These are phyloP conservation scores for Leptothorax acervorum DNA, from an alignment of 2,888 invertebrate genomes.

Conservation along the genomic window DNA sequence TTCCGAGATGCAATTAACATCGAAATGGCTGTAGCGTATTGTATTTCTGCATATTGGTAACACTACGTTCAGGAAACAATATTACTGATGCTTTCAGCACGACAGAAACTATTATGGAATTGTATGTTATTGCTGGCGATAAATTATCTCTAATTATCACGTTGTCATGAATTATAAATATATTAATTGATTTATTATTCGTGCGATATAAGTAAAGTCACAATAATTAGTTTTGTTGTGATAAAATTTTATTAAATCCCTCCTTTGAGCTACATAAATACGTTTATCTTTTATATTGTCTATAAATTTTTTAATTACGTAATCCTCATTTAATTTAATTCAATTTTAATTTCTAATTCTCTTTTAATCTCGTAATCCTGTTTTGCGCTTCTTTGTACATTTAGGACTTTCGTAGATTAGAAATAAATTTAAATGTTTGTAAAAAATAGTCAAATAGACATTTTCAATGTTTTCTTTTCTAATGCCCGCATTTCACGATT, in stretches of 20 bases:
- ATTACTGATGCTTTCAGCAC: slow-evolving; percentile 1
- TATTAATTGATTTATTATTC: slow-evolving; percentile 1
- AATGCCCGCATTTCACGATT: not conserved
- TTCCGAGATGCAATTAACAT: slow-evolving; percentile 20
- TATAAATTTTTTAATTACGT: not conserved
- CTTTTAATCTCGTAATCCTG: not conserved
- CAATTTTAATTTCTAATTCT: not conserved
- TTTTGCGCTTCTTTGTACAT: not conserved
- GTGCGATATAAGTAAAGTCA: not conserved
- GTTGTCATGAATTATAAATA: not conserved
- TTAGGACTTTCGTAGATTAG: not conserved
- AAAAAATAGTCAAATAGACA: not conserved
- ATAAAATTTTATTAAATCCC: not conserved
- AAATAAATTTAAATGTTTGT: not conserved
- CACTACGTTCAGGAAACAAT: not conserved
- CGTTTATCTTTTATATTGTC: not conserved
- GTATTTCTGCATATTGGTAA: not conserved
- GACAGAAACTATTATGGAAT: not conserved
- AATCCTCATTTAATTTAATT: not conserved
- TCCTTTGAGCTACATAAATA: not conserved
- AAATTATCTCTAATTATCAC: slow-evolving; percentile 14
- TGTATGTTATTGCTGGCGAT: not conserved
- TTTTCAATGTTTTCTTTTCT: not conserved
- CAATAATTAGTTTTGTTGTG: not conserved
- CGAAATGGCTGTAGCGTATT: not conserved